Evolutionary conservation across 2,113 vertebrate species (phyloP).

Genomic region (Hippoglossus stenolepis): DNA sequence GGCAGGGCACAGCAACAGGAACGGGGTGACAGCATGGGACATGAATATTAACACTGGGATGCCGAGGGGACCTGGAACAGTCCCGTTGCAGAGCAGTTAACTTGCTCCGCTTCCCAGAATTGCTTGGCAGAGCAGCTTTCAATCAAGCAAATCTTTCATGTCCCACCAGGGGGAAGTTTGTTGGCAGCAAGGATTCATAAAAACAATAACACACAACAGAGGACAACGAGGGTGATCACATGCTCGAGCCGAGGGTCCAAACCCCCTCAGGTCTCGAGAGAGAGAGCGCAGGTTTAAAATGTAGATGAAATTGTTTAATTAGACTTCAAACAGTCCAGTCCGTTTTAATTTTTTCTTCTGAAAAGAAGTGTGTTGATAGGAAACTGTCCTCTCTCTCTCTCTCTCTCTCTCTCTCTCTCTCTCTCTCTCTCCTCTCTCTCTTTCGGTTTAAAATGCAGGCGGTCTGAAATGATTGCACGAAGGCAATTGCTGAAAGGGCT

Average conservation of each 20-base stretch:
- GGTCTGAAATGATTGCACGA: conserved; percentile 24
- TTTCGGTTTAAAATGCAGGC: conserved; percentile 2
- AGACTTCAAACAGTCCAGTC: neutral
- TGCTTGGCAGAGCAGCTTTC: conserved; percentile 56
- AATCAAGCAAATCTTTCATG: conserved; percentile 59
- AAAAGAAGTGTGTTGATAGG: neutral
- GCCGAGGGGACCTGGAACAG: conserved; percentile 53
- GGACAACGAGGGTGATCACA: conserved; percentile 32
- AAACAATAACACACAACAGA: conserved; percentile 35
- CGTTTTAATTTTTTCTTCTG: conserved; percentile 1
- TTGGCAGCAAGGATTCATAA: conserved; percentile 36
- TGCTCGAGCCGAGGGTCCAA: neutral
- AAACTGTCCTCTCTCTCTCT: neutral
- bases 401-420: no score
- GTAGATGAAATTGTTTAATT: neutral
- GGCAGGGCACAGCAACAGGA: conserved; percentile 49
- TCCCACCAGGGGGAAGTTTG: conserved; percentile 33
- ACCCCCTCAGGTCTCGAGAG: neutral
- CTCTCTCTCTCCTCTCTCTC: neutral
- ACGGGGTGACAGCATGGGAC: conserved; percentile 55
- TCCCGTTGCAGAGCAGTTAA: conserved; percentile 38
- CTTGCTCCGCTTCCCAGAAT: conserved; percentile 39
- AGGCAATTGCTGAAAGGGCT: conserved; percentile 17
- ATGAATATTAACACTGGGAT: conserved; percentile 67
- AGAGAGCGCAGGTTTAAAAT: conserved; percentile 2